Base-by-base conservation (phyloP, 2,113 vertebrate species). In the Gadus chalcogrammus region DNA sequence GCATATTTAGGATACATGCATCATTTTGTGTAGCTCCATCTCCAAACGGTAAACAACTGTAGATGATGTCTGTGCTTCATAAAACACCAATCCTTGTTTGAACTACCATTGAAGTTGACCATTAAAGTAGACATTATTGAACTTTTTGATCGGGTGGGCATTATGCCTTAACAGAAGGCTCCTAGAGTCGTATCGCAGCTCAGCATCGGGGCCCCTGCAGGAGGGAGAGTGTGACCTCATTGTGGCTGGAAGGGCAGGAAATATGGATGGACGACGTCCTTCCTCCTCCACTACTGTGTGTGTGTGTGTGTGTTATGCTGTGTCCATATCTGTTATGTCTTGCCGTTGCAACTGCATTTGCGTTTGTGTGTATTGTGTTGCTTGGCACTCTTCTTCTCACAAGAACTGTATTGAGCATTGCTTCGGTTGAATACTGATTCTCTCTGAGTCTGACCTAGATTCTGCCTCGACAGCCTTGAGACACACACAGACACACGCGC, bases 391-490 rank as follows among this genome's bases (percentile, higher is more conserved):
- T 55, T 75, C 38, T 48, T 20, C 63, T 31, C 16, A 63, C 52
- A 35, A 17, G 5, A 12, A 18, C 73, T 60, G 18, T 27, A 56
- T 65, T 69, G 52, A 69, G 67, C 59, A 53, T 55, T 53, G 60
- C 65, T 55, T 48, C 11, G 20, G 75, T 27, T 79, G 48, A 75
- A 68, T 61, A 71, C 42, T 65, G 69, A 70, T 68, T 31, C 38
- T 22, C 59, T 69, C 31, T 79, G 82, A 82, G 55, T 69, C 31
- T 79, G 82, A 82, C 80, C 85, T 76, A 78, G 75, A 84, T 88
- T 81, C 24, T 13, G 22, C 52, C 80, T 18, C 8, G 38, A 56
- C 60, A 61, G 11, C 11, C 18, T 13, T 18, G 18, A 20, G 60
- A 67, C 20, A 67, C 20, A 67, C 67, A 28, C 31, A 38, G 64